These are phyloP conservation scores for Diplolepis rosae DNA, from an alignment of 2,888 invertebrate genomes.

Conservation along the genomic window DNA sequence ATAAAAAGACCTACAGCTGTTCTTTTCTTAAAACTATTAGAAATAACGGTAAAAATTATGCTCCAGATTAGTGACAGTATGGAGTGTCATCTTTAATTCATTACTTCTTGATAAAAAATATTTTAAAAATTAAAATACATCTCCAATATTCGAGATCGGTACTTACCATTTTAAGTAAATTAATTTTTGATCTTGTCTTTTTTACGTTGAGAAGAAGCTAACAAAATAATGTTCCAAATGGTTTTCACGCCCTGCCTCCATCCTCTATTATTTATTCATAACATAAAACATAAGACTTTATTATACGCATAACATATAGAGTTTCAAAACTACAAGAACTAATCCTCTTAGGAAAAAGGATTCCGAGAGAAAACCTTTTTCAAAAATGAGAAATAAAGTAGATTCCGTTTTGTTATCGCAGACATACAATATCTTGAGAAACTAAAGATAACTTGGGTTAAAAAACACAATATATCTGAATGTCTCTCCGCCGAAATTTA, in stretches of 20 bases:
- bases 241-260: too few species aligned
- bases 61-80: neutral
- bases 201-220: too few species aligned
- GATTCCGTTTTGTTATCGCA: constrained; percentile 23
- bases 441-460: constrained; percentile 8
- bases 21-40: neutral
- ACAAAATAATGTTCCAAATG: too few species aligned
- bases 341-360: constrained; percentile 11
- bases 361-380: neutral
- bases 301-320: neutral
- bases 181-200: too few species aligned
- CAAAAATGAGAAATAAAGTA: neutral
- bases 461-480: constrained; percentile 29
- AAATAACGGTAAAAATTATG: neutral
- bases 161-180: too few species aligned
- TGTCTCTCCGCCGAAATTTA: constrained; percentile 20
- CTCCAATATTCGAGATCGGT: too few species aligned
- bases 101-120: too few species aligned
- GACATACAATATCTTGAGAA: constrained; percentile 19
- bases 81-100: too few species aligned
- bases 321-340: neutral
- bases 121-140: too few species aligned
- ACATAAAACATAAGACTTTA: neutral
- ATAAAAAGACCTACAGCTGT: too few species aligned
- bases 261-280: neutral